Evolutionary conservation across 2,797 vertebrate genomes (phyloP), one percentile per base, ranked within the genome.

Genomic region (Balearica regulorum): DNA sequence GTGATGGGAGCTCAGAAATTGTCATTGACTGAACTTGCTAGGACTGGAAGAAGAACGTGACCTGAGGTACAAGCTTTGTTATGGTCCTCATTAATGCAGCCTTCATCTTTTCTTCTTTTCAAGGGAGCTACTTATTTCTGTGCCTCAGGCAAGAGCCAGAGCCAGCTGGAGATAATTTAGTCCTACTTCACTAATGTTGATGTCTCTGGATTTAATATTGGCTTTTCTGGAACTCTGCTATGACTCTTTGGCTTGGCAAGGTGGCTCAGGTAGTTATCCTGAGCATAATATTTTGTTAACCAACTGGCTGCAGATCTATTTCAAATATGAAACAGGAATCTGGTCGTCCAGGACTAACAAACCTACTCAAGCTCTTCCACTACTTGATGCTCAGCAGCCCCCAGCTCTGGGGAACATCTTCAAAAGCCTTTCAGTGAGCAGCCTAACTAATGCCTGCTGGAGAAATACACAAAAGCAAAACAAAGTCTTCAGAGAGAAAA

Each of bases 251-350:
- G 91, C 90, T 95, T 62, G 92, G 90, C 25, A 0, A 91, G 48
- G 92, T 88, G 81, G 87, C 54, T 95, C 95, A 96, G 92, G 96
- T 95, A 83, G 83, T 95, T 95, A 91, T 71, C 90, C 93, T 75
- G 89, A 91, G 79, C 93, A 95, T 44, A 96, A 95, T 94, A 95
- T 95, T 97, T 96, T 95, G 75, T 87, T 93, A 96, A 92, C 92
- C 93, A 94, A 71, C 86, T 0, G 2, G 60, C 88, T 61, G 83
- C 86, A 91, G 86, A 94, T 87, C 83, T 85, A 3, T 92, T 96
- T 90, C 95, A 96, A 95, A 96, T 12, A 39, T 2, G 54, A 93
- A 95, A 80, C 68, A 85, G 94, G 75, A 92, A 77, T 93, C 86
- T 73, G 88, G 77, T 87, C 21, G 0, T 88, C 86, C 95, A 94